phyloP scores from a whole-genome alignment of 2,888 invertebrate genomes.

The Subacronicta megacephala region DNA sequence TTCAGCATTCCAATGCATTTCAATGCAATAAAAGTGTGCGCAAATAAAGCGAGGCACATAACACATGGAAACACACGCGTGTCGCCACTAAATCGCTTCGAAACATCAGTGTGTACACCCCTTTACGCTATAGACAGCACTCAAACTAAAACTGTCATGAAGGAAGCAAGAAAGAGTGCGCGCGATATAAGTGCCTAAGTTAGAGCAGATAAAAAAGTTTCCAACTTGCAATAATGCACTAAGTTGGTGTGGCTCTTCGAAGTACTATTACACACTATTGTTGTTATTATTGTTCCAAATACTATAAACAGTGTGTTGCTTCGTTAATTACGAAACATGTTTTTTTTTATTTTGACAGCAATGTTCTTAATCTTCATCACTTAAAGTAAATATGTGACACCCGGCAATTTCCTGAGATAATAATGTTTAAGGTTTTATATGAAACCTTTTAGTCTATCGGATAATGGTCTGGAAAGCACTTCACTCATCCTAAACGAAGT shows the following conservation, averaged over 20 bases:
- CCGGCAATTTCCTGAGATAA: constrained; percentile 47
- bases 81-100: constrained; percentile 42
- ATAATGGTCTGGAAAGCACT: constrained; percentile 69
- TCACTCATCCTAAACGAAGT: constrained; percentile 73
- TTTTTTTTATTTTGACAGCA: too few species aligned
- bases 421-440: constrained; percentile 61
- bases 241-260: constrained; percentile 30
- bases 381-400: constrained; percentile 13
- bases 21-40: constrained; percentile 16
- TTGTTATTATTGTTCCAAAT: neutral
- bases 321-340: neutral
- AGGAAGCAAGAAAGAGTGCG: constrained; percentile 38
- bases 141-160: constrained; percentile 50
- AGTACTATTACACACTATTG: constrained; percentile 10
- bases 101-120: constrained; percentile 34
- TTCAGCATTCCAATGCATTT: constrained; percentile 2
- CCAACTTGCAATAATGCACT: constrained; percentile 48
- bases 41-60: constrained; percentile 31
- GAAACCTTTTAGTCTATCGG: constrained; percentile 68
- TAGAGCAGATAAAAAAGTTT: constrained; percentile 47
- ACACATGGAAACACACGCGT: constrained; percentile 24
- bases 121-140: constrained; percentile 47
- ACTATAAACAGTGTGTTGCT: neutral
- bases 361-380: too few species aligned
- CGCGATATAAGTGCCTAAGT: constrained; percentile 39